Conservation (phyloP, 2,797 vertebrate species). For the Sebastes dallii region DNA sequence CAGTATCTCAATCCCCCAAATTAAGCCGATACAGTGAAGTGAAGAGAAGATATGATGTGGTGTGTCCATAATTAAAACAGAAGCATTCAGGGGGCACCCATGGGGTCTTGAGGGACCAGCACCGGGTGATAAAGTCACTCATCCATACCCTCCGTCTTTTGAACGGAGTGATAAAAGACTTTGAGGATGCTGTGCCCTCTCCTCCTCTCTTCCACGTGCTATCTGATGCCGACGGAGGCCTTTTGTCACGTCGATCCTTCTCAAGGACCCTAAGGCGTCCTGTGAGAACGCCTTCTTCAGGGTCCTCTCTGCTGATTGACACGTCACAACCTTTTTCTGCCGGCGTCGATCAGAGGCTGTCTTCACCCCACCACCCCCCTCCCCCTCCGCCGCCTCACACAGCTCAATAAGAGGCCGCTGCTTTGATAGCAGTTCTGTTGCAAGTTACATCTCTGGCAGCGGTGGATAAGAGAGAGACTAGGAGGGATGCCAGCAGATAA, state of each 20-base stretch:
- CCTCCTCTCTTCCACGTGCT: constrained; percentile 33
- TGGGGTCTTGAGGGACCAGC: constrained; percentile 44
- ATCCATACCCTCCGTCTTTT: constrained; percentile 55
- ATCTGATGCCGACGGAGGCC: constrained; percentile 60
- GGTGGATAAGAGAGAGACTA: constrained; percentile 63
- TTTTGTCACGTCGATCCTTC: constrained; percentile 62
- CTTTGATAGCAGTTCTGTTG: constrained; percentile 75
- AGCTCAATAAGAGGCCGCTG: constrained; percentile 62
- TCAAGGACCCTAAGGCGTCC: constrained; percentile 52
- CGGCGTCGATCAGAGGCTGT: constrained; percentile 43
- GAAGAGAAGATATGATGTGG: constrained; percentile 2
- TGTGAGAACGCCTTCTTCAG: constrained; percentile 46
- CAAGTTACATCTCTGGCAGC: constrained; percentile 68
- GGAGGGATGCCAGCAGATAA: constrained; percentile 73
- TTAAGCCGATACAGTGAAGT: constrained; percentile 9
- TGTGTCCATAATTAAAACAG: constrained; percentile 71
- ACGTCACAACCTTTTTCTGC: constrained; percentile 37
- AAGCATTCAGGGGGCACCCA: constrained; percentile 58
- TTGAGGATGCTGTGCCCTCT: constrained; percentile 50
- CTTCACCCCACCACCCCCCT: not conserved
- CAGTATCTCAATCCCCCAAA: constrained; percentile 20
- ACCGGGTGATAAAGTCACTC: constrained; percentile 63
- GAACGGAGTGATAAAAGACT: constrained; percentile 60
- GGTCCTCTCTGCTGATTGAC: constrained; percentile 64
- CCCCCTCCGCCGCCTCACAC: constrained; percentile 9